Evolutionary conservation across 2,113 vertebrate genomes (phyloP).

Genomic region (Mirza zaza): DNA sequence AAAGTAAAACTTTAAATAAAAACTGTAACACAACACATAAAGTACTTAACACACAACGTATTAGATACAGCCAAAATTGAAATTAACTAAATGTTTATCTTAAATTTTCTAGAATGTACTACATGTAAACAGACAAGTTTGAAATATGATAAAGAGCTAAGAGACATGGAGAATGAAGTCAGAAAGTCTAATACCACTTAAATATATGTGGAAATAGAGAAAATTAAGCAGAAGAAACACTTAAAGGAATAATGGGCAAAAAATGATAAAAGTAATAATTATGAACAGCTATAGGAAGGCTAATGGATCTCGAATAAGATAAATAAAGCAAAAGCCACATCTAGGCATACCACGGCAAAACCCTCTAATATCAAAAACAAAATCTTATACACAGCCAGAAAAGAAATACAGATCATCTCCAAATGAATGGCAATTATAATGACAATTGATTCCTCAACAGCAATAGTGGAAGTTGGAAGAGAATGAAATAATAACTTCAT

Average conservation of each 20-base stretch:
- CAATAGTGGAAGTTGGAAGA: neutral
- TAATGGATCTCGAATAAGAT: neutral
- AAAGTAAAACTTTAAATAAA: constrained; percentile 22
- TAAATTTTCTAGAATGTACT: neutral
- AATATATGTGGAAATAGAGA: neutral
- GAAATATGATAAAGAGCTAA: neutral
- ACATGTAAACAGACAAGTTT: neutral
- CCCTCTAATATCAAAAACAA: neutral
- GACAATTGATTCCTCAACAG: neutral
- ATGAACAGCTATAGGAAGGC: neutral
- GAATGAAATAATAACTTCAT: neutral
- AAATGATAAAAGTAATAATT: neutral
- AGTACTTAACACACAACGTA: neutral
- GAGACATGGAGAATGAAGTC: neutral
- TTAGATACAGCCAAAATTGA: neutral
- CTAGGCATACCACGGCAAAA: neutral
- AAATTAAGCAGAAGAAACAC: neutral
- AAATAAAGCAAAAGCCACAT: neutral
- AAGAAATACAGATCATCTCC: neutral
- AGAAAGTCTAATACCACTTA: neutral
- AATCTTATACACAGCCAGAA: neutral
- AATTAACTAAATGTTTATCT: constrained; percentile 8
- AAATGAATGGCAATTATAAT: neutral
- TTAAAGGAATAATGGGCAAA: neutral
- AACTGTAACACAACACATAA: neutral